These are phyloP conservation scores for Spinibarbus caldwelli DNA, from an alignment of 2,797 vertebrate genomes.

Conservation along the genomic window DNA sequence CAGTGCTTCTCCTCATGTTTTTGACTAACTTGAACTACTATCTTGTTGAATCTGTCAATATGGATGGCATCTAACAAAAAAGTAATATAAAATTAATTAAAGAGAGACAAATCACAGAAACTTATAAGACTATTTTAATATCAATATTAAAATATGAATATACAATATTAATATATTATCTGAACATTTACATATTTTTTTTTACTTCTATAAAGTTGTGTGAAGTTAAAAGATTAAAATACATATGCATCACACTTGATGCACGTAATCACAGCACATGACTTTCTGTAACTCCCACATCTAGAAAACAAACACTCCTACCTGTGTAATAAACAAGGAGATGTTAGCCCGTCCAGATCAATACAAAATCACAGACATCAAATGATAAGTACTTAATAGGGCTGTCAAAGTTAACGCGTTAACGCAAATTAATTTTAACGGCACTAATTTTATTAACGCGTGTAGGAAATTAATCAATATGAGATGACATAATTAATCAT, in stretches of 20 bases:
- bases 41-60: not conserved
- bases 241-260: too few relatives aligned
- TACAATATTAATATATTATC: too few relatives aligned
- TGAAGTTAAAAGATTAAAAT: too few relatives aligned
- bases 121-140: not conserved
- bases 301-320: not conserved
- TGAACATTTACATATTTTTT: too few relatives aligned
- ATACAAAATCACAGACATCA: not conserved
- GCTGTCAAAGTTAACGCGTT: too few relatives aligned
- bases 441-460: too few relatives aligned
- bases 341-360: not conserved
- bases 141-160: not conserved
- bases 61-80: not conserved
- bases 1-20: not conserved
- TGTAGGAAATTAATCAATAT: too few relatives aligned
- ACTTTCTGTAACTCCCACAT: not conserved
- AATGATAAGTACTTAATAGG: too few relatives aligned
- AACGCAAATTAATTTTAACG: too few relatives aligned
- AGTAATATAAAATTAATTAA: not conserved
- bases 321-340: not conserved
- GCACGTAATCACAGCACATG: not conserved
- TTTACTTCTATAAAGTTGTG: too few relatives aligned
- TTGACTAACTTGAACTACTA: not conserved
- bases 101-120: not conserved
- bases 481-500: too few relatives aligned